Evolutionary conservation across 2,113 vertebrate genomes (phyloP).

Genomic region (Equus przewalskii): DNA sequence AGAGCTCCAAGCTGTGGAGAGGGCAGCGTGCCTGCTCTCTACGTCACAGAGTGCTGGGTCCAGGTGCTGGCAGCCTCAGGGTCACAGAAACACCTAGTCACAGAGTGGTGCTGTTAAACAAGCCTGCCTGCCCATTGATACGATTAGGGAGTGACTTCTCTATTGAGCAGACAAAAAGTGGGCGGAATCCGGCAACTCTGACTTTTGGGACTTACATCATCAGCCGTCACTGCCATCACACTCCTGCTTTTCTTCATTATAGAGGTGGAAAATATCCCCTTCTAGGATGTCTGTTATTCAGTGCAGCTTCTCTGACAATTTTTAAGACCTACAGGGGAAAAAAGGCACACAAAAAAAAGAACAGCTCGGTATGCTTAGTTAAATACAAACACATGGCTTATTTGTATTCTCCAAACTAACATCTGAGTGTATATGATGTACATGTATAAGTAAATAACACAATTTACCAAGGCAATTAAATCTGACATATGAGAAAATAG

Average conservation of each 20-base stretch:
- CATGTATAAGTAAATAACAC: neutral
- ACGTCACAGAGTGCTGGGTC: neutral
- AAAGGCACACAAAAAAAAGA: neutral
- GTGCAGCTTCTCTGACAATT: neutral
- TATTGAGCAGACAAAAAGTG: neutral
- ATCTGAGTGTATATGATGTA: neutral
- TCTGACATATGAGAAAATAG: neutral
- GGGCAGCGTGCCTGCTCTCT: neutral
- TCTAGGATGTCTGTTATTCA: neutral
- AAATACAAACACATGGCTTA: neutral
- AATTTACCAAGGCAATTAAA: neutral
- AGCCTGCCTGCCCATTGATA: neutral
- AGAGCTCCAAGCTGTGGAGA: neutral
- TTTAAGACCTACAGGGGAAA: constrained; percentile 72
- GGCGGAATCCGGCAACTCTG: rapidly evolving
- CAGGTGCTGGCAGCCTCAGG: too few species aligned
- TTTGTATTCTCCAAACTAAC: neutral
- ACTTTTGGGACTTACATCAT: constrained; percentile 89
- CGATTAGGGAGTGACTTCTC: neutral
- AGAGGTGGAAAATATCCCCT: neutral
- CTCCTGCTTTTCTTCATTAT: constrained; percentile 97
- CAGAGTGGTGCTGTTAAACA: too few species aligned
- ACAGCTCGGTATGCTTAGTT: neutral
- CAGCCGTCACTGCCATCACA: constrained; percentile 91
- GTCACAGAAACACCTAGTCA: neutral